Base-by-base conservation (phyloP, 2,888 invertebrate genomes). In the Troides helena region DNA sequence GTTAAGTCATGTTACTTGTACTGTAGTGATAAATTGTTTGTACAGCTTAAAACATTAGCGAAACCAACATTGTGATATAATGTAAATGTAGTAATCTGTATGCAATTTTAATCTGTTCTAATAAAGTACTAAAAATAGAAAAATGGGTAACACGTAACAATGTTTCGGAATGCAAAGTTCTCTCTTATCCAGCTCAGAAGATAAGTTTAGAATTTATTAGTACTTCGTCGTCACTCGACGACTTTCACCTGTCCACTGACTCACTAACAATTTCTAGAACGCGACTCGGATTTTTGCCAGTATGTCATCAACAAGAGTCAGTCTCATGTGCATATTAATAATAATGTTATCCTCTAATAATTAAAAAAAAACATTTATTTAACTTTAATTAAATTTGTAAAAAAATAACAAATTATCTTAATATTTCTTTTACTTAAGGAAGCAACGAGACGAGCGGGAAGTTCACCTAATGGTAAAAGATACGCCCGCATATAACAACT, bases 221-320 rank as follows among this genome's bases (percentile, higher is more conserved):
- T 30, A 58, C 57, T 21, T 43, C 57, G 46, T 56, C 62, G 53
- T 36, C 69, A 67, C 68, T 71, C 71, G 65, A 73, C 73, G 72
- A 75, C 76, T 74, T 74, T 75, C 75, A 70, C 74, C 73, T 58
- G 57, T 72, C 72, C 64, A 74, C 72, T 74, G 75, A 75, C 73
- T 75, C 74, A 75, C 74, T 65, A 76, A 74, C 69, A 74, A 77
- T 76, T 73, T 76, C 67, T 74, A 72, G 73, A 80, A 80, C 77
- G 75, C 59, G 56, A 68, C 62, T 58, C 59, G 63, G 62, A 58
- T 58, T 64, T 70, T 70, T 67, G 39, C 63, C 46, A 43, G 39
- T 23, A 64, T 39, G 59, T 58, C 46, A 61, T 66, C 58, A 65
- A 17, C 23, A n/a, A 69, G 50, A 21, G 21, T 0, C 57, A n/a